phyloP scores from a whole-genome alignment of 2,797 vertebrate species.

The Graptemys geographica region DNA sequence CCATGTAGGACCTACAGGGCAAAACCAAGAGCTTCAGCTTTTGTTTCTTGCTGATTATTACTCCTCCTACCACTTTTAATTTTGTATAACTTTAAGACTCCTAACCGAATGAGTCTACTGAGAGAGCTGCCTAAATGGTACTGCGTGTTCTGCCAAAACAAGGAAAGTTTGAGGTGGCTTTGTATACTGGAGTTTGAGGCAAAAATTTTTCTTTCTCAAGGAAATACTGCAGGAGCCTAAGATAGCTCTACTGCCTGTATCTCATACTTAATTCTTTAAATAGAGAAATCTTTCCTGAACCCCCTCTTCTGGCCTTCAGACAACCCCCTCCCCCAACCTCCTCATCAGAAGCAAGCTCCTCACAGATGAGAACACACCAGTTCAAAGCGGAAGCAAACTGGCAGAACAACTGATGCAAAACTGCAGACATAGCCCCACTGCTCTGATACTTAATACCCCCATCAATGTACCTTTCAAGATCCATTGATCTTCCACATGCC shows the following conservation, averaged over 20 bases:
- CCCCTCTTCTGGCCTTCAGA: too few species aligned
- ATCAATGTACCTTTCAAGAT: too few species aligned
- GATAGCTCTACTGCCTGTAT: conserved; percentile 11
- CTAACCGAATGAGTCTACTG: conserved; percentile 9
- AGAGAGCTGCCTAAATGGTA: conserved; percentile 29
- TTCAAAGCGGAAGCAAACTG: too few species aligned
- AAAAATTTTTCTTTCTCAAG: conserved; percentile 39
- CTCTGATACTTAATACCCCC: too few species aligned
- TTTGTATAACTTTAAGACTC: conserved; percentile 1
- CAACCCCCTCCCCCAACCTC: too few species aligned
- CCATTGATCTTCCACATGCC: too few species aligned
- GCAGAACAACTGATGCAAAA: too few species aligned
- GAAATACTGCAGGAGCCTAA: background rate
- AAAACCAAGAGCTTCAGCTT: background rate
- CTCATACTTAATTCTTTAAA: background rate
- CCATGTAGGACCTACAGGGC: too few species aligned
- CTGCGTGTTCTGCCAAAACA: conserved; percentile 50
- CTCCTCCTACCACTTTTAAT: background rate
- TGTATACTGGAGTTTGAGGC: background rate
- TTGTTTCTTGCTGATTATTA: background rate
- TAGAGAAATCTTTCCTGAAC: too few species aligned
- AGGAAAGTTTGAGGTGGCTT: conserved; percentile 8
- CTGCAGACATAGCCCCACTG: too few species aligned
- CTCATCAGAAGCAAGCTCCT: too few species aligned
- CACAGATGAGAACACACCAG: too few species aligned